These are phyloP conservation scores for Oceanodroma tethys DNA, from an alignment of 2,113 vertebrate genomes.

Conservation along the genomic window DNA sequence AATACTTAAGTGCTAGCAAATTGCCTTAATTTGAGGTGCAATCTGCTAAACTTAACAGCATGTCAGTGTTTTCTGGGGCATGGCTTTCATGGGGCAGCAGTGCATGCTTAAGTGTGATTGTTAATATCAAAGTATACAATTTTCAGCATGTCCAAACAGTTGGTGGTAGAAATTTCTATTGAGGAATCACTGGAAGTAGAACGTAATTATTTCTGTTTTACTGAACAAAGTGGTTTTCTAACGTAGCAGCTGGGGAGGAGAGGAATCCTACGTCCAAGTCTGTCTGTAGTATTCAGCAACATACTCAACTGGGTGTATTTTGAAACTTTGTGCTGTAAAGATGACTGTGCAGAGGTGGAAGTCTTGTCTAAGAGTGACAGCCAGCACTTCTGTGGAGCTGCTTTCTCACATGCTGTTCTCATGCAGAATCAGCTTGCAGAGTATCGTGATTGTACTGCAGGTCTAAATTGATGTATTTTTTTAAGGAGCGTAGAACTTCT, in stretches of 20 bases:
- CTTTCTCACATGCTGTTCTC: neutral
- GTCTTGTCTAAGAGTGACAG: neutral
- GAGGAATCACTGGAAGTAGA: conserved; percentile 22
- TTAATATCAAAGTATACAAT: neutral
- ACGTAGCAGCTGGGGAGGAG: neutral
- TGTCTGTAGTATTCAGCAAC: neutral
- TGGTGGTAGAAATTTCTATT: neutral
- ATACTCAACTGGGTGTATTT: neutral
- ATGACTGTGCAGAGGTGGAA: conserved; percentile 25
- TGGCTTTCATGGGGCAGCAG: neutral
- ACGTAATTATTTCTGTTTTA: neutral
- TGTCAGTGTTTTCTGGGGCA: neutral
- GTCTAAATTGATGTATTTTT: neutral
- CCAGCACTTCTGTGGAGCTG: neutral
- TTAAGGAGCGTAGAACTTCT: neutral
- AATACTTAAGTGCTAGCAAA: conserved; percentile 26
- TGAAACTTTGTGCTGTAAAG: neutral
- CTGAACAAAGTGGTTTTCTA: neutral
- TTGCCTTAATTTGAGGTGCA: conserved; percentile 32
- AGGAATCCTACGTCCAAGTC: neutral
- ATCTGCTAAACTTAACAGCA: neutral
- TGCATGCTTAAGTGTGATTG: neutral
- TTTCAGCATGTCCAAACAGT: neutral
- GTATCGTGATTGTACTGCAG: neutral
- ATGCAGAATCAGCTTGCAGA: neutral